Base-by-base conservation (phyloP, 2,113 vertebrate genomes). In the Chascanopsetta lugubris region DNA sequence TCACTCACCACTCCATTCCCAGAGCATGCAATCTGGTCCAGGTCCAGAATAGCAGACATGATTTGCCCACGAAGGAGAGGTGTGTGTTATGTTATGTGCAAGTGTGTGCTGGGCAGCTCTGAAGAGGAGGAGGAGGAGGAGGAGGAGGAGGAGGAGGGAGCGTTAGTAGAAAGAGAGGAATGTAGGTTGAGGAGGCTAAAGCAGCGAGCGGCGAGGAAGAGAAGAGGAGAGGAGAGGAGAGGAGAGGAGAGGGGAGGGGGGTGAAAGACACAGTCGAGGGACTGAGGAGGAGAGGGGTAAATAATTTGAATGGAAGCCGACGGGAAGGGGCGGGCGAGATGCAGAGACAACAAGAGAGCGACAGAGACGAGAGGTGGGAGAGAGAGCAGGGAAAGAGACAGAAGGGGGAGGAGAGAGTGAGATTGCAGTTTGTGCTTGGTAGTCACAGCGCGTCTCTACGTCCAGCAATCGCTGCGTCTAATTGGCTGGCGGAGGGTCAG, bases 11-110 rank as follows among this genome's bases (percentile, higher is more conserved):
- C 89, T 84, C 74, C 91, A 69, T 89, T 87, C 72, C 86, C 91
- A 82, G 82, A 85, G 87, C 83, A 90, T 72, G 88, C 86, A 78
- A 92, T 90, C 83, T 91, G 91, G 82, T 92, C 90, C 89, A 93
- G 88, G 76, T 93, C 92, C 86, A 93, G 83, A 87, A 92, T 70
- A 77, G 92, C 86, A 84, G 91, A 91, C 92, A 93, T 93, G 87
- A 84, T 90, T 85, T 74, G 85, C 85, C 82, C 87, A 87, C 75
- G 70, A 79, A 75, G 80, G 69, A 89, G 78, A 88, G 76, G 65
- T 77, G 76, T 53, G 79, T 87, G 85, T 85, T 83, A 76, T 83
- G 86, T 73, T 87, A 82, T 75, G 85, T 72, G 73, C 56, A 42
- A 77, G 77, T 61, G 85, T 84, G 69, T 47, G 87, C 80, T 64